Conservation (phyloP, 1,140 invertebrate genomes). For the Cydia strobilella region DNA sequence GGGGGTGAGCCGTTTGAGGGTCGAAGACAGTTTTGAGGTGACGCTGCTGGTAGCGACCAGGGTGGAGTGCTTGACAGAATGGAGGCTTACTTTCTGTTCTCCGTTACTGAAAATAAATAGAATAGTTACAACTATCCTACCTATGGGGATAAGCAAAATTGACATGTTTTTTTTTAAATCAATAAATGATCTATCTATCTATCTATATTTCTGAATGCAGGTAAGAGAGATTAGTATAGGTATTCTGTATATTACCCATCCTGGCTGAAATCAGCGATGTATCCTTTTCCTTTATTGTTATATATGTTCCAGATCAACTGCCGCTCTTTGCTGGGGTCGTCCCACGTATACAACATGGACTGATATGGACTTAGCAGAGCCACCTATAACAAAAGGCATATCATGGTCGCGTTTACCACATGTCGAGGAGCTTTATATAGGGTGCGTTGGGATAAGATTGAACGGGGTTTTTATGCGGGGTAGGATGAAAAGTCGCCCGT, state of each 20-base stretch:
- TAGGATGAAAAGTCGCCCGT: too few species aligned
- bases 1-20: conserved; percentile 73
- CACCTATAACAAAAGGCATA: conserved; percentile 77
- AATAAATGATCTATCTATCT: too few species aligned
- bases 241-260: conserved; percentile 77
- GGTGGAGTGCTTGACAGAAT: conserved; percentile 81
- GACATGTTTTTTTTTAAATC: too few species aligned
- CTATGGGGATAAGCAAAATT: too few species aligned
- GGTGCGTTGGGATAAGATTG: too few species aligned
- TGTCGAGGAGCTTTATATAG: too few species aligned
- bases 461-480: too few species aligned
- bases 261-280: conserved; percentile 85
- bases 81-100: conserved; percentile 85
- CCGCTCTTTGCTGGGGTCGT: conserved; percentile 88
- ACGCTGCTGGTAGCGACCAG: conserved; percentile 72
- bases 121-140: not conserved
- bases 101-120: conserved; percentile 81
- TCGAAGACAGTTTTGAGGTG: conserved; percentile 76
- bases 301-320: conserved; percentile 91
- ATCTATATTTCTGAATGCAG: too few species aligned
- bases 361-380: conserved; percentile 89
- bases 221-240: too few species aligned
- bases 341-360: conserved; percentile 91
- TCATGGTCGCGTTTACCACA: too few species aligned
- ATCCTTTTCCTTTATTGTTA: conserved; percentile 88